Conservation (phyloP, 1,140 invertebrate genomes). For the Cotesia typhae region DNA sequence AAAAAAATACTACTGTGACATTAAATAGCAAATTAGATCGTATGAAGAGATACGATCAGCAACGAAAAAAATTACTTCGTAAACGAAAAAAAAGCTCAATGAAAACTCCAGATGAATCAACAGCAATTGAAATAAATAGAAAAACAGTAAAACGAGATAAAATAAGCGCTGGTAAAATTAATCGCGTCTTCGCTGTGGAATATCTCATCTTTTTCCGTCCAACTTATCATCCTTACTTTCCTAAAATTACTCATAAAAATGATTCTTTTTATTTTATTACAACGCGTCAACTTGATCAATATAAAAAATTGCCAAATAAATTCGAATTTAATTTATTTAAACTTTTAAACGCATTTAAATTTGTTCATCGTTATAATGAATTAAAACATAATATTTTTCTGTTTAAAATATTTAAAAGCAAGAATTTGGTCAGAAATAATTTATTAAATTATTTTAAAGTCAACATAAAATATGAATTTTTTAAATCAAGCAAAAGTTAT, state of each 20-base stretch:
- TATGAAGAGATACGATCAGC: slow-evolving; percentile 42
- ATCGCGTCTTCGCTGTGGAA: slow-evolving; percentile 26
- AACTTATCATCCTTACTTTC: not conserved
- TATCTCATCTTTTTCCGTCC: slow-evolving; percentile 24
- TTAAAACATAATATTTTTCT: too few species aligned
- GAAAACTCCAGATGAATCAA: slow-evolving; percentile 15
- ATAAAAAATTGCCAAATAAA: not conserved
- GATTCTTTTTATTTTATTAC: not conserved
- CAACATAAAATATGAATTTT: slow-evolving; percentile 36
- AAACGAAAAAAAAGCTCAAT: slow-evolving; percentile 15
- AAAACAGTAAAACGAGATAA: not conserved
- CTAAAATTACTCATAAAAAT: not conserved
- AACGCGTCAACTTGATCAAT: not conserved
- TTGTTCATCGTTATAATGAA: not conserved
- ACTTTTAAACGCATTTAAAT: not conserved
- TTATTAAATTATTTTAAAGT: slow-evolving; percentile 3
- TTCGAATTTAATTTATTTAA: not conserved
- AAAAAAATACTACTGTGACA: too few species aligned
- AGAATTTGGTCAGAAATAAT: not conserved
- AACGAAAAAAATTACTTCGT: slow-evolving; percentile 26
- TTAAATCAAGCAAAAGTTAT: slow-evolving; percentile 44
- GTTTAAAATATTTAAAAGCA: too few species aligned
- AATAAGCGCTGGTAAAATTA: slow-evolving; percentile 10
- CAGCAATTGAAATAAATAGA: slow-evolving; percentile 14
- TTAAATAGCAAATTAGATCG: slow-evolving; percentile 37